phyloP scores from a whole-genome alignment of 1,140 invertebrate genomes.

The Bombus sibiricus region DNA sequence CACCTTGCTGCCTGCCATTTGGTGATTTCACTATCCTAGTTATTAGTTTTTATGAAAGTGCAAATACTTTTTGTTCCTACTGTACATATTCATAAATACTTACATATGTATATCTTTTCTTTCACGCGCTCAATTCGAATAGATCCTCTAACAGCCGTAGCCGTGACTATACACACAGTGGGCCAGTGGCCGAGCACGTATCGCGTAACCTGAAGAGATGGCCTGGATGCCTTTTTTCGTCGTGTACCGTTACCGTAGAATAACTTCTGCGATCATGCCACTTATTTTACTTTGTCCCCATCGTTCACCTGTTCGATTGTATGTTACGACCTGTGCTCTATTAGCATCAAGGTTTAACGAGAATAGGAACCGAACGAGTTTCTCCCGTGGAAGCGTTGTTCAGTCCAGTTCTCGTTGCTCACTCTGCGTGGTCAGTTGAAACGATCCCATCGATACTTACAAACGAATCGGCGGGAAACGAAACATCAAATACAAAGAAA shows the following conservation, averaged over 20 bases:
- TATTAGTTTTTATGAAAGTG: background rate
- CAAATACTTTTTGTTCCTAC: background rate
- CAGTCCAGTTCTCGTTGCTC: constrained; percentile 29
- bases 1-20: background rate
- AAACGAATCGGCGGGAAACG: constrained; percentile 7
- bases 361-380: constrained; percentile 15
- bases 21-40: background rate
- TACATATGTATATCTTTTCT: background rate
- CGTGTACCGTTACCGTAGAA: constrained; percentile 73
- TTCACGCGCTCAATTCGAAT: constrained; percentile 17
- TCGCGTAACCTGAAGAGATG: constrained; percentile 52
- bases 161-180: constrained; percentile 30
- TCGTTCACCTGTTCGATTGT: constrained; percentile 50
- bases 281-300: constrained; percentile 52
- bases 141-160: constrained; percentile 1
- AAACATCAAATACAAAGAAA: background rate
- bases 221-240: constrained; percentile 77
- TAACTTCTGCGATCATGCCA: constrained; percentile 61
- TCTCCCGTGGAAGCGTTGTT: constrained; percentile 10
- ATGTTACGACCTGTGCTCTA: constrained; percentile 22
- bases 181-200: constrained; percentile 34
- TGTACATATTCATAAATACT: constrained; percentile 8
- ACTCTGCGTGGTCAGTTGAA: constrained; percentile 21
- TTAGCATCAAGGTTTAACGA: constrained; percentile 14
- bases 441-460: constrained; percentile 7